Evolutionary conservation across 2,888 invertebrate species (phyloP).

Genomic region (Fabriciana adippe): DNA sequence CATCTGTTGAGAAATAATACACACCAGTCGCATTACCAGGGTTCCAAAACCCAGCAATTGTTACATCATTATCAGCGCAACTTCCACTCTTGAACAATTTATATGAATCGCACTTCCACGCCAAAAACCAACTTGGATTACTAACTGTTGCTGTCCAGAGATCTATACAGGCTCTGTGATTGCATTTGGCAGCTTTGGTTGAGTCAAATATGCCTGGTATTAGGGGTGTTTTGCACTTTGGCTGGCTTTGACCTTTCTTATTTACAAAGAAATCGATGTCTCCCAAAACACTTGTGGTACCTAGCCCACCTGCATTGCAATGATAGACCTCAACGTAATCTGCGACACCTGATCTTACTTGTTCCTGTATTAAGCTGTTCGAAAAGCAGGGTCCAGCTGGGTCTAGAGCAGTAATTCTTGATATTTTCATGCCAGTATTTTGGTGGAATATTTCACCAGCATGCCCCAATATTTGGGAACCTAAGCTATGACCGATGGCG

Average conservation of each 20-base stretch:
- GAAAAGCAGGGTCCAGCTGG: constrained; percentile 76
- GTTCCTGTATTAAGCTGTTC: constrained; percentile 63
- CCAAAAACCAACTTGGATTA: constrained; percentile 58
- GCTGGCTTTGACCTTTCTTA: constrained; percentile 81
- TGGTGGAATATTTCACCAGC: constrained; percentile 59
- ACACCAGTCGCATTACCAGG: constrained; percentile 68
- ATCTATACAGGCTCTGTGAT: constrained; percentile 65
- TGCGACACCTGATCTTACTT: constrained; percentile 80
- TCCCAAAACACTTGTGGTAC: constrained; percentile 74
- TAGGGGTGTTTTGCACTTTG: constrained; percentile 72
- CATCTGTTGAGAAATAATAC: constrained; percentile 67
- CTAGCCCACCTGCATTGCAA: constrained; percentile 81
- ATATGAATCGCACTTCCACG: constrained; percentile 65
- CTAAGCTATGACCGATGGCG: constrained; percentile 72
- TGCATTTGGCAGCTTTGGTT: constrained; percentile 67
- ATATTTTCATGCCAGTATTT: constrained; percentile 57
- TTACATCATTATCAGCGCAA: constrained; percentile 55
- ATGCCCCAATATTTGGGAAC: constrained; percentile 67
- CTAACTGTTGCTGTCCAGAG: constrained; percentile 65
- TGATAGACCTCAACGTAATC: constrained; percentile 84
- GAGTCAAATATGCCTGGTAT: constrained; percentile 66
- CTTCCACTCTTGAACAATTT: constrained; percentile 56
- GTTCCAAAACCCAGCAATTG: constrained; percentile 68
- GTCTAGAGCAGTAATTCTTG: constrained; percentile 67
- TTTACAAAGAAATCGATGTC: constrained; percentile 84